A percentile compares a stretch with the other conserved stretches of the same genome.
Conservation (phyloP, 2,113 vertebrate genomes). For the Mustela nigripes region DNA sequence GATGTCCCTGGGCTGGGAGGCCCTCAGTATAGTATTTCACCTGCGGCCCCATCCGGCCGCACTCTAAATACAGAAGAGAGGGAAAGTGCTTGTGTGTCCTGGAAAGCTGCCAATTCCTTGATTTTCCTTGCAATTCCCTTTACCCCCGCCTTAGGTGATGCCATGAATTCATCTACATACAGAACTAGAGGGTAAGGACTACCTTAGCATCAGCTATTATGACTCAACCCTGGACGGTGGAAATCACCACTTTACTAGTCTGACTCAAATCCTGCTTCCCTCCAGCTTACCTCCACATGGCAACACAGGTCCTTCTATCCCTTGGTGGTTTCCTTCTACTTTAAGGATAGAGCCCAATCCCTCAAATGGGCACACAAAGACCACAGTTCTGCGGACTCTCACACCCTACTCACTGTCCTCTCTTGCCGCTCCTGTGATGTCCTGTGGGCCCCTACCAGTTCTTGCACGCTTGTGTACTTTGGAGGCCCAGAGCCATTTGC, state of each 20-base stretch:
- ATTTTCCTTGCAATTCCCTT: neutral
- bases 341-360: neutral
- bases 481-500: neutral
- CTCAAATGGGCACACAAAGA: slow-evolving; percentile 9
- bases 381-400: neutral
- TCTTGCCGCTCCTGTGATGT: neutral
- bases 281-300: neutral
- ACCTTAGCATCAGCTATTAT: neutral
- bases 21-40: neutral
- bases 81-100: neutral
- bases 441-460: neutral
- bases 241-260: neutral
- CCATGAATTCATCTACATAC: neutral
- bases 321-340: neutral
- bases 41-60: neutral
- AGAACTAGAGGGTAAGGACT: neutral
- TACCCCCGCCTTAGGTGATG: neutral
- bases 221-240: neutral
- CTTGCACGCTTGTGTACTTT: neutral
- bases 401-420: neutral
- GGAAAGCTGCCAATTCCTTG: neutral
- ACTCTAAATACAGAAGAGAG: slow-evolving; percentile 8
- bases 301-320: neutral
- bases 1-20: neutral
- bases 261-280: neutral